Percentiles rank a stretch among this genome's conserved stretches.
These are phyloP conservation scores for Daboia siamensis DNA, from an alignment of 2,113 vertebrate species.

Conservation along the genomic window DNA sequence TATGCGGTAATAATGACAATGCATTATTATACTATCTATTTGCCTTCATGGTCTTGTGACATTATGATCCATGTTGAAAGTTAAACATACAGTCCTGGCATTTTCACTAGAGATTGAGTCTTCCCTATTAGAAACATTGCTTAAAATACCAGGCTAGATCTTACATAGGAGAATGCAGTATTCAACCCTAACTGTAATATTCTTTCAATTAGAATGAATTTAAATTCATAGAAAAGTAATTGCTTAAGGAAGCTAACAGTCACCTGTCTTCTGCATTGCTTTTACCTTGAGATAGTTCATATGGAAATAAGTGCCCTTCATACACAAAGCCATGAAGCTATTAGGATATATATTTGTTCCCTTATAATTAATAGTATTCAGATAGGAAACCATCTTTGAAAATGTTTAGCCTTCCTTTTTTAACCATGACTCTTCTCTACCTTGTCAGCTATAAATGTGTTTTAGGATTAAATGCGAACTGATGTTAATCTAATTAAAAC, in stretches of 20 bases:
- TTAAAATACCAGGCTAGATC: neutral
- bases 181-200: neutral
- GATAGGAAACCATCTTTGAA: neutral
- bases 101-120: neutral
- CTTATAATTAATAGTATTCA: neutral
- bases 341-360: neutral
- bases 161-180: neutral
- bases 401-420: neutral
- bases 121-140: neutral
- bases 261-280: neutral
- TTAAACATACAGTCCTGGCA: neutral
- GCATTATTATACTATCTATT: neutral
- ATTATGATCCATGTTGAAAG: neutral
- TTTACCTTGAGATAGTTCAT: neutral
- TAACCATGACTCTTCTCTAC: too few relatives aligned
- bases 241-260: neutral
- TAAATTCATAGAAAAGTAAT: neutral
- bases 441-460: neutral
- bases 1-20: neutral
- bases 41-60: neutral
- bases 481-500: neutral
- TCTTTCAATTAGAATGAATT: neutral
- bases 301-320: neutral
- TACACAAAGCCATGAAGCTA: neutral
- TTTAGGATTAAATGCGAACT: neutral